Evolutionary conservation across 2,797 vertebrate species (phyloP), one percentile per base, ranked within the genome.

Genomic region (Galago senegalensis): DNA sequence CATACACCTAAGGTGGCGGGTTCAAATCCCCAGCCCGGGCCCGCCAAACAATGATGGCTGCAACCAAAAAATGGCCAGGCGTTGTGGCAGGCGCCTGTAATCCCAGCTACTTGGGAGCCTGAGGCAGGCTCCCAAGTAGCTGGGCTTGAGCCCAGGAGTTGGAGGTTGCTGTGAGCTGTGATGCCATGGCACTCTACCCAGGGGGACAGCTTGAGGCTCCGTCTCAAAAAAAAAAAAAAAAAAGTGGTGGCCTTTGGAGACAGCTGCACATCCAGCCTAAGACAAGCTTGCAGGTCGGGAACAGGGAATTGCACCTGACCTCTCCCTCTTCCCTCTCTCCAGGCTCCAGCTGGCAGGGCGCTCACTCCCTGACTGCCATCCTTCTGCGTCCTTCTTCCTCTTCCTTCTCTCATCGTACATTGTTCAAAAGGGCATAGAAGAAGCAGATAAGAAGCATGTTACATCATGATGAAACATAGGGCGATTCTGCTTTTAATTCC

Each of bases 401-500:
- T 86, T 72, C 10, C 16, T 34, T 80, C 10, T 67, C n/a, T 31
- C 20, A 25, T 9, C 5, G 6, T 40, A 12, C 11, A 12, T 37
- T 69, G 13, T 13, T 67, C 23, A 72, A 63, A 40, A 63, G 31
- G 5, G 7, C 25, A 34, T 0, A 7, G 6, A 27, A 43, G 46
- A 75, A 89, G 1, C 31, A 83, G 20, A 56, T 34, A 53, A 72
- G 12, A 89, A 20, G 29, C 49, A 53, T 10, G 1, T 77, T 16
- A 13, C 9, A 7, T n/a, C 37, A 80, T 20, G 49, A 75, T 0
- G 14, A 18, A 9, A 0, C 12, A 2, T 5, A 29, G 25, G 13
- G 5, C 5, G 11, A 25, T 72, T 81, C 18, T 81, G 18, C n/a
- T 80, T 94, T 40, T 67, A 89, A 46, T 87, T 85, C 73, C 87